Evolutionary conservation across 2,113 vertebrate species (phyloP).

Genomic region (Syrrhaptes paradoxus): DNA sequence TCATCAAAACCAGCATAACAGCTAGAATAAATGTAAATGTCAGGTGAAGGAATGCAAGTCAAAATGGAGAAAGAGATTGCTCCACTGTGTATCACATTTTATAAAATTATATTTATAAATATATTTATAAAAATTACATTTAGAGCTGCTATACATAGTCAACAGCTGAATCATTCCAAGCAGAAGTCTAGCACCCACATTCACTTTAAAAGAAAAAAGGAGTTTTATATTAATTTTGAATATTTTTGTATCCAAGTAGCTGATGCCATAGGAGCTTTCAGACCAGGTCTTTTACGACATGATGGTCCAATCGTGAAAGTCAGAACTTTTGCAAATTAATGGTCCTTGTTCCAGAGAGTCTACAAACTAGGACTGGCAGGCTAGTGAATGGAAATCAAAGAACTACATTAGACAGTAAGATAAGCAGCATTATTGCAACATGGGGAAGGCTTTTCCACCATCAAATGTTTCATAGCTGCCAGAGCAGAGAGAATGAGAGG

Average conservation of each 20-base stretch:
- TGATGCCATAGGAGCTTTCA: not conserved
- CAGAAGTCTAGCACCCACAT: not conserved
- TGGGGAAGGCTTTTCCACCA: not conserved
- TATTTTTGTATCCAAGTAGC: not conserved
- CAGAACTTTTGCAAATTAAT: not conserved
- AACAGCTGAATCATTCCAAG: not conserved
- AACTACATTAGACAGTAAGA: not conserved
- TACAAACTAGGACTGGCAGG: not conserved
- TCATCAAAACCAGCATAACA: not conserved
- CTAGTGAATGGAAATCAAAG: not conserved
- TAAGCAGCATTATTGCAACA: not conserved
- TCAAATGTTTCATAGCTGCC: not conserved
- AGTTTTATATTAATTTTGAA: not conserved
- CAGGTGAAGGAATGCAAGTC: not conserved
- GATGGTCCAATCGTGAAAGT: not conserved
- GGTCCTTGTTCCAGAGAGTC: not conserved
- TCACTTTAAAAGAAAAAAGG: not conserved
- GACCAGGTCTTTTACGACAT: not conserved
- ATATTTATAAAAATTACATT: no score
- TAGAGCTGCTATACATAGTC: not conserved
- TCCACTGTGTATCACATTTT: not conserved
- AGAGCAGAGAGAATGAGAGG: not conserved
- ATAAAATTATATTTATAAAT: not conserved
- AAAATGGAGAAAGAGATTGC: not conserved
- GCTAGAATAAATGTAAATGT: not conserved